Conservation (phyloP, 1,140 invertebrate genomes). For the Lethrus apterus region DNA sequence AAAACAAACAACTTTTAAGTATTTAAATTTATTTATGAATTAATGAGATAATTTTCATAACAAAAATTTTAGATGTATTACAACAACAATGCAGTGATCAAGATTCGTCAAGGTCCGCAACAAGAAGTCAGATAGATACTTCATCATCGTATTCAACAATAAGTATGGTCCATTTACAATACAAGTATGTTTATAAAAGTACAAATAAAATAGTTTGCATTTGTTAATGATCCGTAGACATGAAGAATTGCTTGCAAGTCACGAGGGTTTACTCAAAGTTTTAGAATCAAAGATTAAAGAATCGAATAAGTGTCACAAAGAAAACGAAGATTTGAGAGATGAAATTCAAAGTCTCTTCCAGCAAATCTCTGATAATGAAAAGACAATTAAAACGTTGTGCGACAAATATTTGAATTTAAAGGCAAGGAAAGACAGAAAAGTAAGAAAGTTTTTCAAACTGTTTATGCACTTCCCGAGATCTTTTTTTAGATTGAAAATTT, state of each 20-base stretch:
- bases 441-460: not conserved
- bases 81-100: conserved; percentile 23
- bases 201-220: not conserved
- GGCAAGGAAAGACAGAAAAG: conserved; percentile 17
- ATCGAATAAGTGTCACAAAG: conserved; percentile 20
- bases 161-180: conserved; percentile 29
- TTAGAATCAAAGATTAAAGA: conserved; percentile 24
- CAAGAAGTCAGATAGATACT: conserved; percentile 15
- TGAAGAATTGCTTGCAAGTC: conserved; percentile 24
- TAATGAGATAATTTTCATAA: not conserved
- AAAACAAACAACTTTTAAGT: conserved; percentile 21
- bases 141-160: conserved; percentile 22
- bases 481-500: conserved; percentile 13
- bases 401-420: conserved; percentile 21
- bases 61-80: conserved; percentile 19
- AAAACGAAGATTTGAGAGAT: conserved; percentile 20
- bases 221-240: conserved; percentile 6
- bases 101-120: conserved; percentile 1
- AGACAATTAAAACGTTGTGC: conserved; percentile 13
- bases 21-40: not conserved
- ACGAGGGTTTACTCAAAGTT: conserved; percentile 24
- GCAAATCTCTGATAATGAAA: conserved; percentile 15
- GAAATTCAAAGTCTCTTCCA: conserved; percentile 16
- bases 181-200: conserved; percentile 20
- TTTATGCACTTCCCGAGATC: not conserved